Evolutionary conservation across 2,888 invertebrate genomes (phyloP), one percentile per base, ranked within the genome.

Genomic region (Plemyria rubiginata): DNA sequence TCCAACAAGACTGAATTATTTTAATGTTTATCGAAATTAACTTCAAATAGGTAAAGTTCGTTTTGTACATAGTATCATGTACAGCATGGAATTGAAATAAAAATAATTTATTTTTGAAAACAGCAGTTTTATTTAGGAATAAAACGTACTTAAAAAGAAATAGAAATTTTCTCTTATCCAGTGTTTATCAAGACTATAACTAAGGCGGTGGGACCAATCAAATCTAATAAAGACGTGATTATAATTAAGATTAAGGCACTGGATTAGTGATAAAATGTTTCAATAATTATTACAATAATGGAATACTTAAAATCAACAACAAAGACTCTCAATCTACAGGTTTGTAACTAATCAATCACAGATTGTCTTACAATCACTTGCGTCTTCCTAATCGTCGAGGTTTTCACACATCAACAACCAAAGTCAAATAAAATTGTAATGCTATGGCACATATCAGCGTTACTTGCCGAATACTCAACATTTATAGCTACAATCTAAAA

Each of bases 1-100:
- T 83, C 70, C 79, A 82, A 84, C 78, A 90, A 92, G 92, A 91
- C 92, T 92, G 92, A 92, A 83, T 85, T 86, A 81, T 84, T 85
- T 83, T 84, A 85, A 84, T 82, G 76, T 81, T 73, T 80, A 77
- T 82, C 82, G 76, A 83, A 83, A 79, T 82, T 80, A 78, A 66
- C 72, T 78, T 76, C 70, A 79, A 50, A 50, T 65, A 57, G 53
- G 46, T 79, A 75, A 76, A 74, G 69, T 71, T 78, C 70, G 79
- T 85, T 82, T 80, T 85, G 82, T 86, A 84, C 83, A 84, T 88
- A 86, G 80, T 80, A 80, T 71, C 66, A 71, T 73, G 71, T 80
- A 77, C 74, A 79, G 67, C 78, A 68, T 77, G 86, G 82, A 87
- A 88, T 85, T 84, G 82, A 88, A 88, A 84, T 81, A 84, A 81